A percentile compares a stretch with the other conserved stretches of the same genome.
Conservation (phyloP, 1,140 invertebrate species). For the Meloidogyne exigua region DNA sequence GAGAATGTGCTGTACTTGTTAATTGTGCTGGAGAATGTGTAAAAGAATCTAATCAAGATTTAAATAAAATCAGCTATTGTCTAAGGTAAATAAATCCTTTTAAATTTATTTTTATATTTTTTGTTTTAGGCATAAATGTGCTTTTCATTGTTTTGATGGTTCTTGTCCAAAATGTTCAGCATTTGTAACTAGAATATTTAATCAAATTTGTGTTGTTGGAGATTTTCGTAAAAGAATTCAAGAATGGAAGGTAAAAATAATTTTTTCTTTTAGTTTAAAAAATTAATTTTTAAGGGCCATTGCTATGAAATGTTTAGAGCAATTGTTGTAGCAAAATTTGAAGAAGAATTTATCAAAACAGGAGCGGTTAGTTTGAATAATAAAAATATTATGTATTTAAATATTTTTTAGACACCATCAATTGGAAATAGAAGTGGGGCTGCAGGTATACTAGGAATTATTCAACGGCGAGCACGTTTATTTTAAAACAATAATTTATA, state of each 20-base stretch:
- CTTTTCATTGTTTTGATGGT: constrained; percentile 57
- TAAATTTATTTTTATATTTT: background rate
- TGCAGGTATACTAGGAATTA: background rate
- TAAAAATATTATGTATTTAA: background rate
- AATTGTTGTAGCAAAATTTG: constrained; percentile 49
- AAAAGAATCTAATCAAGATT: constrained; percentile 43
- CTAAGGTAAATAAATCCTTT: constrained; percentile 24
- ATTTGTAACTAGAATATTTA: constrained; percentile 56
- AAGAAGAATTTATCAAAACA: constrained; percentile 39
- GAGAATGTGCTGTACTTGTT: constrained; percentile 50
- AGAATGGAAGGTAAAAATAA: constrained; percentile 37
- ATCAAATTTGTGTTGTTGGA: constrained; percentile 54
- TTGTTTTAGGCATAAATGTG: constrained; percentile 42
- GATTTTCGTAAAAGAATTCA: constrained; percentile 47
- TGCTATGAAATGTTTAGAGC: constrained; percentile 57
- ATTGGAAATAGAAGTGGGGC: constrained; percentile 40
- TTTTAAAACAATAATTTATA: background rate
- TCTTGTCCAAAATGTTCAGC: constrained; percentile 54
- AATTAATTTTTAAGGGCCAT: constrained; percentile 44
- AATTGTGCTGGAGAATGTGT: constrained; percentile 55
- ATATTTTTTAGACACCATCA: constrained; percentile 35
- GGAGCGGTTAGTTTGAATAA: constrained; percentile 19
- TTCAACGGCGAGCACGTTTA: constrained; percentile 9
- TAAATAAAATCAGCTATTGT: constrained; percentile 52
- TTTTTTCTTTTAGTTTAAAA: background rate